phyloP scores from a whole-genome alignment of 2,797 vertebrate species.

The Sandelia bainsii region DNA sequence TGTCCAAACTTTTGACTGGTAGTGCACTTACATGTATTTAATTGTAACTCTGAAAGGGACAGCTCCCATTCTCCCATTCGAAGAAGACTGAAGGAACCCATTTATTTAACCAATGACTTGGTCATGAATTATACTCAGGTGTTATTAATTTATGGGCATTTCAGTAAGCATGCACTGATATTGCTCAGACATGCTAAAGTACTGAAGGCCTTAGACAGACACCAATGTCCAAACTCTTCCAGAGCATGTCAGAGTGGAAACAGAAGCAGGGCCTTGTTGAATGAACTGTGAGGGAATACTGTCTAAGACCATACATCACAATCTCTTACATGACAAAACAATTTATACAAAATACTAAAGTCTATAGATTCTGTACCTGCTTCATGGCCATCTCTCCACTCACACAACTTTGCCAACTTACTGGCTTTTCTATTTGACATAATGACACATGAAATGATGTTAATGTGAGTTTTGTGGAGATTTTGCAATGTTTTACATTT shows the following conservation, averaged over 20 bases:
- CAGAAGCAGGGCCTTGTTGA: background rate
- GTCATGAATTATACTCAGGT: background rate
- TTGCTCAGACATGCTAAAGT: background rate
- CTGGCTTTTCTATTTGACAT: too few species aligned
- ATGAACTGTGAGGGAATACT: conserved; percentile 1
- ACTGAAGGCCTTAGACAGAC: background rate
- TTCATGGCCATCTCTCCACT: too few species aligned
- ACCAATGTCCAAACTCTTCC: background rate
- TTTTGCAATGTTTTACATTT: too few species aligned
- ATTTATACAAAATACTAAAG: too few species aligned
- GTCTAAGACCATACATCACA: background rate
- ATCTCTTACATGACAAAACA: background rate
- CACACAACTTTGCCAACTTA: too few species aligned
- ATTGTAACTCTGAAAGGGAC: background rate
- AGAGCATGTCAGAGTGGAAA: conserved; percentile 5
- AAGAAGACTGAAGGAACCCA: too few species aligned
- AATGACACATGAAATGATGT: too few species aligned
- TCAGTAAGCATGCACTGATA: background rate
- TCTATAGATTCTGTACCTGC: too few species aligned
- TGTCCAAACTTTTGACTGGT: too few species aligned
- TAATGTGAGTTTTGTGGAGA: too few species aligned
- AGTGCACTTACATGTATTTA: too few species aligned
- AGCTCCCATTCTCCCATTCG: background rate
- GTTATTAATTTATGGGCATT: too few species aligned
- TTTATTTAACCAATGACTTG: background rate